Base-by-base conservation (phyloP, 2,113 vertebrate species). In the Monopterus albus region DNA sequence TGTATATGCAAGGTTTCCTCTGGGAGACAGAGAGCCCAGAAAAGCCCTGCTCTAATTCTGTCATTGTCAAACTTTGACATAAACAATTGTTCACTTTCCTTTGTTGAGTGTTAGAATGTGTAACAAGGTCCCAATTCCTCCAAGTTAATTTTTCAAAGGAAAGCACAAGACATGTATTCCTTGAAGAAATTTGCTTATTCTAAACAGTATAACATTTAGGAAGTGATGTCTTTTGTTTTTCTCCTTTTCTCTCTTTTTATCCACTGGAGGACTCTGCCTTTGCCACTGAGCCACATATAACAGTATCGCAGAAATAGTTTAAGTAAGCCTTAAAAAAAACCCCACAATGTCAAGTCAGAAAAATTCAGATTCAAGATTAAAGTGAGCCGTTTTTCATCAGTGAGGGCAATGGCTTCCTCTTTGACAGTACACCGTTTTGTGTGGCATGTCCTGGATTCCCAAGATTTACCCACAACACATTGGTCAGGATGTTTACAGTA, bases 21-120 rank as follows among this genome's bases (percentile, higher is more conserved):
- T 88, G 87, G 92, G 87, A 73, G 73, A 75, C 68, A 66, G 65
- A 66, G 63, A 79, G 83, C 79, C n/a, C 62, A 80, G 73, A 86
- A 90, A 75, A 92, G 71, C 83, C 87, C 79, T 92, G 92, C 90
- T 94, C 93, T 89, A 90, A 91, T 93, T 92, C 92, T 94, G 93
- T 94, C 92, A 92, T 81, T 89, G 91, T 91, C 91, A 91, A 87
- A 90, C 88, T 92, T 91, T 91, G 88, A 91, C 87, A 89, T 81
- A 86, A 92, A 83, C 75, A 66, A 87, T 78, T 87, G 86, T 91
- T 92, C 88, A 78, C 51, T 72, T 25, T 84, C 85, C 85, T 92
- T 92, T 92, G 91, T 91, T 89, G 88, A 89, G 81, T 72, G 85
- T 85, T 84, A 82, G 79, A 46, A 62, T 35, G 79, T 46, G 86